Evolutionary conservation across 2,888 invertebrate species (phyloP).

Genomic region (Crocallis elinguaria): DNA sequence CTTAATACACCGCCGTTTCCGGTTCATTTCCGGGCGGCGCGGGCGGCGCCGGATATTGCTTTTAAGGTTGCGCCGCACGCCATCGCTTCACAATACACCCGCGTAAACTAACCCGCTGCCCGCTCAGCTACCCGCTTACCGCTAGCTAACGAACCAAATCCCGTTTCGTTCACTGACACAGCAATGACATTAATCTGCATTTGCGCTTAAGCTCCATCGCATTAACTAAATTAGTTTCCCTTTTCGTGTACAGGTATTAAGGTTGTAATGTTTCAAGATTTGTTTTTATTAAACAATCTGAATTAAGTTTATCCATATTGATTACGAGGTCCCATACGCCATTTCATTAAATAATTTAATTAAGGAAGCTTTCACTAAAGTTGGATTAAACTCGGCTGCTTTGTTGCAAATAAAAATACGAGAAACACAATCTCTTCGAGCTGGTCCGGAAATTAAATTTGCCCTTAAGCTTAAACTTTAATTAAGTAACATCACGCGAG

Average conservation of each 20-base stretch:
- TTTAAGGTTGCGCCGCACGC: constrained; percentile 83
- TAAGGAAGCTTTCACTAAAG: constrained; percentile 42
- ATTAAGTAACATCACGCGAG: constrained; percentile 75
- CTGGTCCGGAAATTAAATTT: constrained; percentile 77
- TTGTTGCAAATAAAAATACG: constrained; percentile 60
- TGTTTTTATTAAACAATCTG: constrained; percentile 5
- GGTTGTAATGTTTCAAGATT: not conserved
- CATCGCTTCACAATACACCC: constrained; percentile 55
- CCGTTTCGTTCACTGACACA: constrained; percentile 15
- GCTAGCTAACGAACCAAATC: not conserved
- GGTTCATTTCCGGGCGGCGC: constrained; percentile 85
- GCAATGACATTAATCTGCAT: constrained; percentile 19
- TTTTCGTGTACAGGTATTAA: constrained; percentile 7
- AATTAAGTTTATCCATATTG: constrained; percentile 7
- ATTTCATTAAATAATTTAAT: constrained; percentile 38
- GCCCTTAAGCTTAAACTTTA: constrained; percentile 77
- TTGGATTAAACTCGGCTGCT: constrained; percentile 44
- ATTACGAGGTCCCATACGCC: constrained; percentile 16
- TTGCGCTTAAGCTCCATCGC: constrained; percentile 1
- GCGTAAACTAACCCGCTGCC: constrained; percentile 48
- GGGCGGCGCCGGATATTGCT: constrained; percentile 85
- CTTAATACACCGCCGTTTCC: constrained; percentile 86
- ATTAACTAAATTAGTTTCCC: constrained; percentile 20
- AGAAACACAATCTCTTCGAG: constrained; percentile 63
- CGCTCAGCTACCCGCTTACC: constrained; percentile 39